These are phyloP conservation scores for Acomys russatus DNA, from an alignment of 2,797 vertebrate species.

Conservation along the genomic window DNA sequence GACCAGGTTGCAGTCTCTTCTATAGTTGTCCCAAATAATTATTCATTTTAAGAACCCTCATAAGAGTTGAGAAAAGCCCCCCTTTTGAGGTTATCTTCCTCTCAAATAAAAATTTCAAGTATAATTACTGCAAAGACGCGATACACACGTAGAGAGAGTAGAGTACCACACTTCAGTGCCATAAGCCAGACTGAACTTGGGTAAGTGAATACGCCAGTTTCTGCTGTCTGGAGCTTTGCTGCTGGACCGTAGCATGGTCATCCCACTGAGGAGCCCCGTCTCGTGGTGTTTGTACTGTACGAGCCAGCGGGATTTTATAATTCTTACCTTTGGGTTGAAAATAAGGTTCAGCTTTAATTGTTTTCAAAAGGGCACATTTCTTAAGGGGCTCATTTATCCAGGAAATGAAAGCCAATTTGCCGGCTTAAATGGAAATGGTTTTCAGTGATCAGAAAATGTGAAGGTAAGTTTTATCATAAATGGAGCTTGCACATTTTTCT, in stretches of 20 bases:
- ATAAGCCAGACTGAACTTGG: constrained; percentile 21
- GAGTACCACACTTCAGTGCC: not conserved
- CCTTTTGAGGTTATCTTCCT: constrained; percentile 29
- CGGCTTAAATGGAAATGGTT: constrained; percentile 76
- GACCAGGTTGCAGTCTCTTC: not conserved
- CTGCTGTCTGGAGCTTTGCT: constrained; percentile 4
- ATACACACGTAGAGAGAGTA: not conserved
- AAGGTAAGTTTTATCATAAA: constrained; percentile 73
- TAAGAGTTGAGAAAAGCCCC: not conserved
- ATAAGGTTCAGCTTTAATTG: constrained; percentile 68
- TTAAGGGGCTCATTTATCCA: constrained; percentile 71
- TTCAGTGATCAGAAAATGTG: constrained; percentile 60
- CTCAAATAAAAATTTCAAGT: constrained; percentile 38
- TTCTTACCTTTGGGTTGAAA: constrained; percentile 54
- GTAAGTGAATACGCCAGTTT: constrained; percentile 19
- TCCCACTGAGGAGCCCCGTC: not conserved
- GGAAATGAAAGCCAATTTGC: constrained; percentile 72
- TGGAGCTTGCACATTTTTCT: constrained; percentile 68
- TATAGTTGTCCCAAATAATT: not conserved
- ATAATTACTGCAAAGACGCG: not conserved
- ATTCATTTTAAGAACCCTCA: not conserved
- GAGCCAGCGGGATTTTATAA: constrained; percentile 47
- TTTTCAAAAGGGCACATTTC: constrained; percentile 73
- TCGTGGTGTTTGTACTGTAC: not conserved
- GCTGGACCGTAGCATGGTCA: constrained; percentile 2